Base-by-base conservation (phyloP, 2,888 invertebrate species). In the Cantharis flavilabris region DNA sequence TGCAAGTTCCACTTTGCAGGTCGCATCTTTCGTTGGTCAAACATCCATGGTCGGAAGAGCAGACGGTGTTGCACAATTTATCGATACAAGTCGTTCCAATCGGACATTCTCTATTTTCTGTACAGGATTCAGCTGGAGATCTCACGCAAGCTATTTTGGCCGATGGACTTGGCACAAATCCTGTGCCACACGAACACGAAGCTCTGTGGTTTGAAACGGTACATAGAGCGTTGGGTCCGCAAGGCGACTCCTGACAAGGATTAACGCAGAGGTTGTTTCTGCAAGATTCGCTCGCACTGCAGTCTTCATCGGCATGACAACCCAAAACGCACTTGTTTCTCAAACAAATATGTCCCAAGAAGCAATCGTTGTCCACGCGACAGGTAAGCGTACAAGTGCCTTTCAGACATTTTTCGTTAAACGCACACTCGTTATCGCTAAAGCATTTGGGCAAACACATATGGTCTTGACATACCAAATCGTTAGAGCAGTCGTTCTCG, bases 351-450 rank as follows among this genome's bases (percentile, higher is more conserved):
- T 97, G 96, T 0, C 97, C 97, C 76, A 97, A 90, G 92, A 97
- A 97, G 84, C 97, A 97, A 84, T 97, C 97, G 84, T 97, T 96
- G 86, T 97, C 97, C 1, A 96, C 93, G 70, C 96, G 93, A 85
- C 97, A 97, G 3, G 97, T 97, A 76, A 97, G 92, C 92, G 96
- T 92, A 86, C 97, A 97, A 84, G 93, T 93, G 81, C 94, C 95
- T 84, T 92, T 91, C 9, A 95, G 89, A 88, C 97, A 97, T 87
- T 96, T 95, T 88, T 97, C 97, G 86, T 97, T 97, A 77, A 94
- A 91, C 3, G 97, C 97, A 86, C 97, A 97, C 80, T 95, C 92
- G 83, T 94, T 93, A 86, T 97, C 97, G 14, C 88, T 89, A 49
- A 89, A 88, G 85, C 97, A 97, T 67, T 90, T 90, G 4, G 96